Conservation (phyloP, 2,113 vertebrate species). For the Corythaixoides concolor region DNA sequence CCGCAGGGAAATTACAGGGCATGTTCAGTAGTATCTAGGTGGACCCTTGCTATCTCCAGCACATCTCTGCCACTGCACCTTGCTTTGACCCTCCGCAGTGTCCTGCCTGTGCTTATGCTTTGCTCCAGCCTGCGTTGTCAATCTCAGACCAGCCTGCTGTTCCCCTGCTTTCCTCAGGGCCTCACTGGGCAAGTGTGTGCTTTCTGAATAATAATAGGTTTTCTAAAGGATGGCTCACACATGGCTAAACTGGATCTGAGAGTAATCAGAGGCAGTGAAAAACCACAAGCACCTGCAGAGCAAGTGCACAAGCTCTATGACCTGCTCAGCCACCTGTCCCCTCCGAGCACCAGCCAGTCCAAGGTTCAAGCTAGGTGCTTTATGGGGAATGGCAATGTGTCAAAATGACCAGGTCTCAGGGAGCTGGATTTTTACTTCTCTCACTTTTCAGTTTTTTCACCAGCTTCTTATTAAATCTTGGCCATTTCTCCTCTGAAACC, state of each 20-base stretch:
- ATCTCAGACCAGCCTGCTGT: background rate
- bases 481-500: background rate
- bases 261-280: background rate
- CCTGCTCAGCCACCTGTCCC: background rate
- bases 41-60: background rate
- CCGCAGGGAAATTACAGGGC: background rate
- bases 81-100: background rate
- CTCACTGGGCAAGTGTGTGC: rapidly evolving
- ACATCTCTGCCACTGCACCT: background rate
- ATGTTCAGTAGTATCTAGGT: background rate
- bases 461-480: background rate
- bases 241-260: background rate
- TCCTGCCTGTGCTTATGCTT: background rate
- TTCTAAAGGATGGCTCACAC: background rate
- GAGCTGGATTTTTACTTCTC: background rate
- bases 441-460: background rate
- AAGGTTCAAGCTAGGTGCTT: background rate
- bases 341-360: background rate
- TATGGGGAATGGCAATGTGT: background rate
- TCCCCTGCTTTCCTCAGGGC: background rate
- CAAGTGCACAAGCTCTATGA: background rate
- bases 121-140: background rate
- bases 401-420: background rate
- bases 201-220: background rate
- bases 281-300: background rate